Base-by-base conservation (phyloP, 92 coral and sea anemone genomes). In the Phenganax stokvisi region DNA sequence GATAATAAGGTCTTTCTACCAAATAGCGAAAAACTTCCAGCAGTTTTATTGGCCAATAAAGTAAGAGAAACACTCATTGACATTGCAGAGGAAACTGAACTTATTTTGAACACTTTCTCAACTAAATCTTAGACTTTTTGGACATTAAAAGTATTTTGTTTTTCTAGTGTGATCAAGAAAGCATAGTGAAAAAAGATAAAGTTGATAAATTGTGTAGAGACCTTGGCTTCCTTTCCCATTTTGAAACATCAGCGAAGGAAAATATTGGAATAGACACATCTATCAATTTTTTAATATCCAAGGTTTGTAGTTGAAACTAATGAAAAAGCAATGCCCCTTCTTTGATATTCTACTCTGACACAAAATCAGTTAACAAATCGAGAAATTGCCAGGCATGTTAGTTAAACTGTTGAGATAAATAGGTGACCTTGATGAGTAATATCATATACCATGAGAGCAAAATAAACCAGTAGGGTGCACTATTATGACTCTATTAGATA, bases 191-290 rank as follows among this genome's bases (percentile, higher is more conserved):
- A 51, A 81, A 90, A 63, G 90, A 86, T 52, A 96, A 92, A 85
- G 87, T 94, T 93, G 97, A 92, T 54, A 97, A 96, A 80, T 89
- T 90, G 64, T 92, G 99, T 82, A 78, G 85, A 8, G 99, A 96
- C 75, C 90, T 89, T 78, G 99, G 99, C 1, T 92, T 96, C 74
- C 83, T 87, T 51, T 88, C 86, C 9, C 90, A 91, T 96, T 92
- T 92, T 84, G 97, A 96, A 75, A 96, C 99, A 0, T 94, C 97
- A 12, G 97, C 97, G 31, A 96, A 92, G 79, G 99, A 96, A 64
- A 97, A 96, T 54, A 89, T 90, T 25, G 91, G 91, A 73, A 90
- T 96, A 51, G 85, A 82, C 20, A 97, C 92, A 3, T 92, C 97
- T 0, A 90, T 97, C 59, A 87, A 87, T 29, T 90, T 83, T 66